phyloP scores from a whole-genome alignment of 1,140 invertebrate species.

The Megalonaias nervosa region DNA sequence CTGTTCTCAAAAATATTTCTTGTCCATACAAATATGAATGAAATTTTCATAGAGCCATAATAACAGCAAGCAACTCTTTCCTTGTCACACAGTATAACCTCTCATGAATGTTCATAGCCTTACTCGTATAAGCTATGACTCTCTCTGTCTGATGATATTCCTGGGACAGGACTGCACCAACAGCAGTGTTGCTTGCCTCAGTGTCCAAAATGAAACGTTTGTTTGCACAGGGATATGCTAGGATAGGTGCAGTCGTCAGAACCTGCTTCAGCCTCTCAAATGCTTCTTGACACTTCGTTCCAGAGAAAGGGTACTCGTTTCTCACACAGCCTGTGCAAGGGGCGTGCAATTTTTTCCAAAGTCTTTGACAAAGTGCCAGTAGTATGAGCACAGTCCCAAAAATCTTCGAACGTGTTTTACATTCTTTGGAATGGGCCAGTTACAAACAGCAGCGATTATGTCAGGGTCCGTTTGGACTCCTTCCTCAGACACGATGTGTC shows the following conservation, averaged over 20 bases:
- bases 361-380: neutral
- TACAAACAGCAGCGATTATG: neutral
- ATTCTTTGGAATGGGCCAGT: neutral
- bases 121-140: constrained; percentile 44
- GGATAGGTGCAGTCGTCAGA: constrained; percentile 30
- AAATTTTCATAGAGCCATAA: constrained; percentile 33
- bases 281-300: neutral
- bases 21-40: constrained; percentile 41
- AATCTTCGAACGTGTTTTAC: constrained; percentile 1
- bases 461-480: constrained; percentile 5
- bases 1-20: constrained; percentile 39
- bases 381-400: neutral
- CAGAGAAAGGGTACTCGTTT: neutral
- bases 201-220: constrained; percentile 45
- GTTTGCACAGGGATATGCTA: constrained; percentile 12
- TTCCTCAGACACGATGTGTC: constrained; percentile 5
- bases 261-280: neutral
- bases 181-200: constrained; percentile 44
- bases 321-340: constrained; percentile 6
- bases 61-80: constrained; percentile 44
- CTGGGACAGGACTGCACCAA: constrained; percentile 57
- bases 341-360: neutral
- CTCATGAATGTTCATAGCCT: constrained; percentile 61
- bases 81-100: constrained; percentile 67
- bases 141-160: constrained; percentile 37